These are phyloP conservation scores for Pelecanus crispus DNA, from an alignment of 2,113 vertebrate genomes.

Conservation along the genomic window DNA sequence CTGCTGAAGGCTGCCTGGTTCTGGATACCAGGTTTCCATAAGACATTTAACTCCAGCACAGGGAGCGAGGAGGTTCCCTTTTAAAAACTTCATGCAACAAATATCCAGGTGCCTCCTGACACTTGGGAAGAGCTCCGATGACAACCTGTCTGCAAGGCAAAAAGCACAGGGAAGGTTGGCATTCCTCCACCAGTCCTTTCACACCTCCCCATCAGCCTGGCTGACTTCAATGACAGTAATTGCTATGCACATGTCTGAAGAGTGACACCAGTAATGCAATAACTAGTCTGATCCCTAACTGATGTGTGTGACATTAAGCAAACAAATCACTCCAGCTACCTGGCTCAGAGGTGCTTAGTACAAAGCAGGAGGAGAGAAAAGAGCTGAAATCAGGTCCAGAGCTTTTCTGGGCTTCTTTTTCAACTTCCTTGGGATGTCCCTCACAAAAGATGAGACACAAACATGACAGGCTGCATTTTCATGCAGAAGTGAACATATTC, in stretches of 20 bases:
- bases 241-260: neutral
- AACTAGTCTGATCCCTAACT: slow-evolving; percentile 26
- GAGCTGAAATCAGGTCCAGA: neutral
- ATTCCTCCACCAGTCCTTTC: neutral
- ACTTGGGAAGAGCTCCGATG: neutral
- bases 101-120: neutral
- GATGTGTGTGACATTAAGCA: neutral
- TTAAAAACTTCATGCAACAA: neutral
- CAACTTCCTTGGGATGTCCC: neutral
- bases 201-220: neutral
- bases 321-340: neutral
- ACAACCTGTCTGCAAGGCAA: neutral
- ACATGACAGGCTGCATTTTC: neutral
- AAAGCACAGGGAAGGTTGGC: neutral
- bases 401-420: neutral
- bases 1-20: neutral
- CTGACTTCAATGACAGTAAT: neutral
- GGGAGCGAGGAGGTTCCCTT: neutral
- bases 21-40: neutral
- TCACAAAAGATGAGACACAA: neutral
- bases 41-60: neutral
- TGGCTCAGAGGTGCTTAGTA: neutral
- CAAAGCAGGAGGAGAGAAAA: neutral
- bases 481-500: neutral
- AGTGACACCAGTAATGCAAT: slow-evolving; percentile 24